Conservation (phyloP, 92 coral and sea anemone species). For the Zoanthus sociatus region DNA sequence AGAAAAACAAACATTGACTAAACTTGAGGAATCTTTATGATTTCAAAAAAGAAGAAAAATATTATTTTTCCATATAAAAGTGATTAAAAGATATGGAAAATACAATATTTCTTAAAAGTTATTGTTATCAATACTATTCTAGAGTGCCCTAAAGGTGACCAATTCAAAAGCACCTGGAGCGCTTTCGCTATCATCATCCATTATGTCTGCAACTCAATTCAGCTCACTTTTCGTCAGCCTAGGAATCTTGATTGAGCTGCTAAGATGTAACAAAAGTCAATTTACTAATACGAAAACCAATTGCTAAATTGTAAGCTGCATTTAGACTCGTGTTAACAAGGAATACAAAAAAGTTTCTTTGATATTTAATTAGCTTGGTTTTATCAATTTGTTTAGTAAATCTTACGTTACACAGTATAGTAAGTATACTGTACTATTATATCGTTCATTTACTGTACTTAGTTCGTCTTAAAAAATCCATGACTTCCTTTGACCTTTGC, state of each 20-base stretch:
- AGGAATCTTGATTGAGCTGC: background rate
- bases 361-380: too few relatives aligned
- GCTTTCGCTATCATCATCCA: background rate
- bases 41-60: background rate
- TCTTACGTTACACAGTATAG: too few relatives aligned
- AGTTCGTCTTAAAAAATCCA: too few relatives aligned
- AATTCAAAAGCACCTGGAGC: background rate
- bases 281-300: background rate
- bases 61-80: background rate
- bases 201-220: background rate
- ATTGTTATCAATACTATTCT: background rate
- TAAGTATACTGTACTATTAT: too few relatives aligned
- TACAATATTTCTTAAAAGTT: background rate
- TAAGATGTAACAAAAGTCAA: background rate
- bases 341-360: too few relatives aligned
- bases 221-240: background rate
- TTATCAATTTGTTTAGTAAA: too few relatives aligned
- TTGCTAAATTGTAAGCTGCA: background rate
- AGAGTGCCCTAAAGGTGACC: background rate
- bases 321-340: background rate
- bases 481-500: too few relatives aligned
- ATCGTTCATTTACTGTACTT: too few relatives aligned
- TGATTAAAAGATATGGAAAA: background rate
- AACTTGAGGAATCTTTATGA: background rate
- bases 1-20: background rate